Conservation (phyloP, 2,888 invertebrate genomes). For the Nebria salina region DNA sequence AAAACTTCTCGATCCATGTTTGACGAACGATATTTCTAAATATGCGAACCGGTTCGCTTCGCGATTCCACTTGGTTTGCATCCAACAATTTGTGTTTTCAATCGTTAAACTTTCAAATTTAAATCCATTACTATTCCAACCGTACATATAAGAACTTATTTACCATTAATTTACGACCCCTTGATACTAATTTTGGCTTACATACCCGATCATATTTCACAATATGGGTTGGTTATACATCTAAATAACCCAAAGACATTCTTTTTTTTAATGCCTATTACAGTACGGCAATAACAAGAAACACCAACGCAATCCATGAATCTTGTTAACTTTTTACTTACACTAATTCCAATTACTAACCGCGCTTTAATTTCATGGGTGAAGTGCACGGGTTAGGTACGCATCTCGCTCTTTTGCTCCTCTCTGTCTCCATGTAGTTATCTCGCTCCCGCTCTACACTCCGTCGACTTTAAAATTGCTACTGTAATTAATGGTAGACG, state of each 20-base stretch:
- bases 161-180: no score
- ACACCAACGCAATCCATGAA: slow-evolving; percentile 41
- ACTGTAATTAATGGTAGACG: slow-evolving; percentile 43
- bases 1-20: neutral
- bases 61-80: neutral
- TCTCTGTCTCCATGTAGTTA: neutral
- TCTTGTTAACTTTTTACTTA: slow-evolving; percentile 47
- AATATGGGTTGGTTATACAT: no score
- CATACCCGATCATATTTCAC: no score
- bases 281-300: slow-evolving; percentile 32
- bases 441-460: slow-evolving; percentile 20
- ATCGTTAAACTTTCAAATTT: neutral
- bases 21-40: neutral
- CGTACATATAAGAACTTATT: no score
- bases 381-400: slow-evolving; percentile 43
- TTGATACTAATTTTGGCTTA: no score
- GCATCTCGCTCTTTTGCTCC: neutral
- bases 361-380: slow-evolving; percentile 47
- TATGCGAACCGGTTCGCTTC: slow-evolving; percentile 2
- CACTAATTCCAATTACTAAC: slow-evolving; percentile 47
- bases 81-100: neutral
- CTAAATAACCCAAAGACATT: no score
- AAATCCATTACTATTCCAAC: no score
- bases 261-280: no score
- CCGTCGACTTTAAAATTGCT: slow-evolving; percentile 45